Conservation (phyloP, 2,888 invertebrate genomes). For the Hydrotaea diabolus region DNA sequence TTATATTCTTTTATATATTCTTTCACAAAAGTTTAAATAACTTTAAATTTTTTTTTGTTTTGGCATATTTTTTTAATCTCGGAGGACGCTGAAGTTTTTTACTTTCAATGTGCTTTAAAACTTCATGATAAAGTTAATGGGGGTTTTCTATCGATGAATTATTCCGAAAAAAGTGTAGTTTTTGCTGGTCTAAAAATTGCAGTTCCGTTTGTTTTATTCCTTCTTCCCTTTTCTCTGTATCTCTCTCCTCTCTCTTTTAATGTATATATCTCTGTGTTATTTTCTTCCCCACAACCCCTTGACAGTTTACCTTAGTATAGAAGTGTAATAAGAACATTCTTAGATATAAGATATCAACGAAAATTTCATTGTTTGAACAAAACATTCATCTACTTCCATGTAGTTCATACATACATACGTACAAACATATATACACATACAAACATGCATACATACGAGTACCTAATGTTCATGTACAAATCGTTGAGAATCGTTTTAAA, state of each 20-base stretch:
- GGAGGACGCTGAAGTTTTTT: too few relatives aligned
- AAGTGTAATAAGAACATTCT: background rate
- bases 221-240: background rate
- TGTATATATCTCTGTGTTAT: background rate
- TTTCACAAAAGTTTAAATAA: too few relatives aligned
- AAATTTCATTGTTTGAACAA: background rate
- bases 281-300: background rate
- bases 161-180: too few relatives aligned
- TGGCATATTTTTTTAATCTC: too few relatives aligned
- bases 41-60: too few relatives aligned
- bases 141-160: too few relatives aligned
- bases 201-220: background rate
- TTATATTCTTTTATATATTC: too few relatives aligned
- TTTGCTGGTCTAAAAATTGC: background rate
- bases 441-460: background rate
- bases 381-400: background rate
- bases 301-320: background rate
- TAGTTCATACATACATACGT: background rate
- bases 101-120: too few relatives aligned
- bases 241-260: too few relatives aligned
- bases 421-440: background rate
- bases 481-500: background rate
- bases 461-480: background rate
- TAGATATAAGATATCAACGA: constrained; percentile 7
- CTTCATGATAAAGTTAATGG: too few relatives aligned